Conservation (phyloP, 1,140 invertebrate species). For the Leptinotarsa lineolata region DNA sequence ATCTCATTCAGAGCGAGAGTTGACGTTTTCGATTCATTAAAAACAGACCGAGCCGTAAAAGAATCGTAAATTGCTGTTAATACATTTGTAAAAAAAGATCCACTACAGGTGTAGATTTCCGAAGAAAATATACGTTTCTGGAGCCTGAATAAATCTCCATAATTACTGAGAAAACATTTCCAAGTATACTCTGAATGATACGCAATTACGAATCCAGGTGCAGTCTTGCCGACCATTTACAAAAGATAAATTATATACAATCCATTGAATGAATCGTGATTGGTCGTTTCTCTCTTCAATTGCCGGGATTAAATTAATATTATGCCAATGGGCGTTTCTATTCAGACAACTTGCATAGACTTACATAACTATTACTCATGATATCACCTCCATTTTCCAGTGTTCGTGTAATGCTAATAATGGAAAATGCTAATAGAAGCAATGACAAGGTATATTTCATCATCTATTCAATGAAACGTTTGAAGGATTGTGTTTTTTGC, state of each 20-base stretch:
- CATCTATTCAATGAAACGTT: not conserved
- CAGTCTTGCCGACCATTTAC: not conserved
- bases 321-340: constrained; percentile 11
- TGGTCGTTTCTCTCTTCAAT: constrained; percentile 9
- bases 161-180: constrained; percentile 7
- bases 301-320: constrained; percentile 1
- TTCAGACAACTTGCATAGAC: not conserved
- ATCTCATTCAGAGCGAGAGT: not conserved
- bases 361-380: constrained; percentile 14
- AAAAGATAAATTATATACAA: constrained; percentile 9
- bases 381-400: constrained; percentile 16
- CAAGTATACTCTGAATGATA: constrained; percentile 12
- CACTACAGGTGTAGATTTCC: not conserved
- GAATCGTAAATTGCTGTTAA: not conserved
- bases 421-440: not conserved
- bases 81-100: not conserved
- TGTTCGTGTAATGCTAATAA: not conserved
- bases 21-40: not conserved
- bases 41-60: not conserved
- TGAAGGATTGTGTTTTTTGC: no score
- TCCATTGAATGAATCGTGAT: not conserved
- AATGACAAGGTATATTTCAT: constrained; percentile 4
- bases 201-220: constrained; percentile 19
- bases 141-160: constrained; percentile 12
- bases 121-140: not conserved